Evolutionary conservation across 1,140 invertebrate species (phyloP), one percentile per base, ranked within the genome.

Genomic region (Drosophila tani): DNA sequence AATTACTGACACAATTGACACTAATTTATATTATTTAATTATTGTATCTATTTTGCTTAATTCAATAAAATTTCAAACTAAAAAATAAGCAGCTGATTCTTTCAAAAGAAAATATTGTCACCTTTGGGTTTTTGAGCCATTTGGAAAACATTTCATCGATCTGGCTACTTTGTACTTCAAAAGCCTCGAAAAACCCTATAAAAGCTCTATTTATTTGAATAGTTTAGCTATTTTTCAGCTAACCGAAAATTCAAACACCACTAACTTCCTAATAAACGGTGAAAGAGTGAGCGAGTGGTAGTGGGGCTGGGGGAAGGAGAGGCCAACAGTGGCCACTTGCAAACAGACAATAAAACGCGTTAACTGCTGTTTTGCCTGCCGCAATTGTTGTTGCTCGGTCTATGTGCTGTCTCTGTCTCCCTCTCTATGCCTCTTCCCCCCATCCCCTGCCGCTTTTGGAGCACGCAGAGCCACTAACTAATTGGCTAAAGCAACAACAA

Each of bases 281-380:
- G 15, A 21, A 29, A 24, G 21, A 21, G 24, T 2, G 51, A 17
- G 15, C 38, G 12, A 71, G 38, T 35, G 32, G 32, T 11, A 35
- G n/a, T 38, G 46, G 51, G 12, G 14, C 0, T 29, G 40, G n/a
- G 55, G 32, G 12, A 62, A 9, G 47, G 35, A 64, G 27, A 35
- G 32, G 5, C 49, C 35, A 41, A 46, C 41, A 35, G 57, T 63
- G 57, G 47, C 59, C 67, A 81, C 76, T 87, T 67, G 83, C 57
- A 80, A 86, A 80, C 74, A 79, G 81, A 86, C 84, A 88, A 88
- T 88, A 90, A 88, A 88, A 90, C 81, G 85, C 85, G 85, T 90
- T 88, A 90, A 88, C 85, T 90, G 81, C 78, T 90, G 78, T 73
- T 88, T 53, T 73, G 66, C 46, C 57, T 82, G 78, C 70, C 70